Percentiles rank a stretch among this genome's conserved stretches.
Conservation (phyloP, 2,797 vertebrate genomes). For the Xiphorhynchus erythropygius region DNA sequence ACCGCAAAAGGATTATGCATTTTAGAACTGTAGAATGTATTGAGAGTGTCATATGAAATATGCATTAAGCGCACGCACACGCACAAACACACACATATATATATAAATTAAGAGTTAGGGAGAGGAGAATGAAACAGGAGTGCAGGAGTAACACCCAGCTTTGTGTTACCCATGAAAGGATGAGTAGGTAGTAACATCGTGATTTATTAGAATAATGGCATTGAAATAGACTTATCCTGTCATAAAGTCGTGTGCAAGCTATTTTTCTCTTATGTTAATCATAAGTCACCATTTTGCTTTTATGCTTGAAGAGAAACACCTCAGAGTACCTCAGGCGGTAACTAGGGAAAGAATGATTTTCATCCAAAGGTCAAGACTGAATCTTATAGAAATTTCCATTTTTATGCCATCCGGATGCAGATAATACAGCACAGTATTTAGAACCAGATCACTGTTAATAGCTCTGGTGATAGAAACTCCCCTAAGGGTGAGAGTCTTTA, state of each 20-base stretch:
- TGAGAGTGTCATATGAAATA: neutral
- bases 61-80: neutral
- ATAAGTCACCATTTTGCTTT: slow-evolving; percentile 56
- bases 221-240: slow-evolving; percentile 12
- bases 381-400: slow-evolving; percentile 64
- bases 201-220: slow-evolving; percentile 27
- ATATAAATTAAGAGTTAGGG: neutral
- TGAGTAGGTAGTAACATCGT: neutral
- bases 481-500: slow-evolving; percentile 59
- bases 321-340: slow-evolving; percentile 11
- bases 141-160: neutral
- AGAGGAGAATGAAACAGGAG: neutral
- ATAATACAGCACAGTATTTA: slow-evolving; percentile 32
- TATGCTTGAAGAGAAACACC: slow-evolving; percentile 28
- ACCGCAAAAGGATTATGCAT: neutral
- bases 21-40: neutral
- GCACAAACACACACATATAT: no score
- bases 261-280: slow-evolving; percentile 47
- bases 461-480: slow-evolving; percentile 25
- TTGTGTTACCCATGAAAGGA: neutral
- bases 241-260: neutral
- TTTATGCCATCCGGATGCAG: slow-evolving; percentile 56
- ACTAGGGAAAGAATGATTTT: slow-evolving; percentile 22
- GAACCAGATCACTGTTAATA: slow-evolving; percentile 61
- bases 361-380: slow-evolving; percentile 67